Conservation (phyloP, 2,888 invertebrate species). For the Diaphora mendica region DNA sequence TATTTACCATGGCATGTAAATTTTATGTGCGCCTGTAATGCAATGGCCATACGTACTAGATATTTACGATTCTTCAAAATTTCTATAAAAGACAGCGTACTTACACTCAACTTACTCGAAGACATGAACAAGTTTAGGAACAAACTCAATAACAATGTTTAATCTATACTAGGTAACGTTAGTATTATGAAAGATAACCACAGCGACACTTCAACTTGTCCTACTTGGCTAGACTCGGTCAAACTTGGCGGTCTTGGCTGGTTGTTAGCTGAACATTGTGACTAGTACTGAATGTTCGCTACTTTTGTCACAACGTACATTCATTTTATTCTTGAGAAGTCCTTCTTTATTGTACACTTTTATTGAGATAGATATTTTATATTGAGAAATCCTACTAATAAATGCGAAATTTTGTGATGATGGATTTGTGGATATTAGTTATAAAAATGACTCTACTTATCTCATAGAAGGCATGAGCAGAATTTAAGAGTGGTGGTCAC, state of each 20-base stretch:
- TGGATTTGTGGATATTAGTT: too few species aligned
- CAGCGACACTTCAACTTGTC: conserved; percentile 20
- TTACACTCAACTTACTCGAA: not conserved
- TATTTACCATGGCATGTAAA: too few species aligned
- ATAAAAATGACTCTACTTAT: too few species aligned
- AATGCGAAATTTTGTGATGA: too few species aligned
- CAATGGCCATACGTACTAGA: not conserved
- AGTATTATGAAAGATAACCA: conserved; percentile 10
- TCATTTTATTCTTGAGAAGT: not conserved
- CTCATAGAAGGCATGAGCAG: too few species aligned
- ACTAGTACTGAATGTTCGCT: not conserved
- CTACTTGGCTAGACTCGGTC: conserved; percentile 4
- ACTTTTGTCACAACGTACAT: not conserved
- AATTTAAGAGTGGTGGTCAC: too few species aligned
- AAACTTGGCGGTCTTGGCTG: conserved; percentile 17
- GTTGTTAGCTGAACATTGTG: conserved; percentile 24
- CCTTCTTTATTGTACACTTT: not conserved
- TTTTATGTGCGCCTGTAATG: not conserved
- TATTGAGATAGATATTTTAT: not conserved
- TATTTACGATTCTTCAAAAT: not conserved
- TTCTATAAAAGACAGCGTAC: not conserved
- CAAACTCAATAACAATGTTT: not conserved
- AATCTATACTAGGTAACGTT: conserved; percentile 7
- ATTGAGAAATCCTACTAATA: too few species aligned
- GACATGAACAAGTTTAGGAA: not conserved